phyloP scores from a whole-genome alignment of 1,140 invertebrate species.

The Bombus fervidus region DNA sequence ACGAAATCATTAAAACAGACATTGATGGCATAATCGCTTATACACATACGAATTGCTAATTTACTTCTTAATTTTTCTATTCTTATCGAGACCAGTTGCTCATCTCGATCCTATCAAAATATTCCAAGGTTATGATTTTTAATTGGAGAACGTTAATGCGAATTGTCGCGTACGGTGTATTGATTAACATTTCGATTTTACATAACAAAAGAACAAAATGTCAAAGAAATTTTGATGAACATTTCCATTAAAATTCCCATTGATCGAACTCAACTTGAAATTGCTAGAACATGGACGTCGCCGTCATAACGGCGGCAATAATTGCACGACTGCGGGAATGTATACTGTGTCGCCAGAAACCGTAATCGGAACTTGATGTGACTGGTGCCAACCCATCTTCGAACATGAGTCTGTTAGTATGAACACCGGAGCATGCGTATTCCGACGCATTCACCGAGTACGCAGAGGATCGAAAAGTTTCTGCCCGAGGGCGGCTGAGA shows the following conservation, averaged over 20 bases:
- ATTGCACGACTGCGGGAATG: neutral
- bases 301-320: neutral
- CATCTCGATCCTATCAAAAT: neutral
- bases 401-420: neutral
- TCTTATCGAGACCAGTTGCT: too few species aligned
- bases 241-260: neutral
- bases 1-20: too few species aligned
- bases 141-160: neutral
- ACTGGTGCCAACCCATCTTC: conserved; percentile 28
- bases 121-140: neutral
- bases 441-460: neutral
- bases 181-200: neutral
- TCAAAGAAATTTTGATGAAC: neutral
- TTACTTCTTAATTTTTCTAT: neutral
- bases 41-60: neutral
- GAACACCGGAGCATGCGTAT: conserved; percentile 36
- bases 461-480: conserved; percentile 40
- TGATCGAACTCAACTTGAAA: neutral
- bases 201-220: neutral
- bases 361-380: conserved; percentile 37
- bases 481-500: conserved; percentile 9
- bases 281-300: neutral
- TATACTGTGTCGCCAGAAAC: neutral
- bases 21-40: neutral
- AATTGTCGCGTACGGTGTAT: neutral